These are phyloP conservation scores for Melikaiella ostensackeni DNA, from an alignment of 2,888 invertebrate genomes.

Conservation along the genomic window DNA sequence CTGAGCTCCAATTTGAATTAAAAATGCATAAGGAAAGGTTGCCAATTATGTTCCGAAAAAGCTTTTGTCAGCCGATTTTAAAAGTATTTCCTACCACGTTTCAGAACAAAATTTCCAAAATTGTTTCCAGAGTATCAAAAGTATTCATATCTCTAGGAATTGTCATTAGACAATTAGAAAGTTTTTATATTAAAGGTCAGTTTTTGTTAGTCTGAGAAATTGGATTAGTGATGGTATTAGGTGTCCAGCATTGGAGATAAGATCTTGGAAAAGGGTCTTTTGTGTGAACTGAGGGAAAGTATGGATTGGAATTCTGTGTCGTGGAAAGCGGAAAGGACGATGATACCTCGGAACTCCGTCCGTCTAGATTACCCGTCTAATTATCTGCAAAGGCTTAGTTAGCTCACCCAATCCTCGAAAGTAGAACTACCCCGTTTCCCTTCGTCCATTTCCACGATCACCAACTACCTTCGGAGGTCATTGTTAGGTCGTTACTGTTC, in stretches of 20 bases:
- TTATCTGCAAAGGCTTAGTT: slow-evolving; percentile 70
- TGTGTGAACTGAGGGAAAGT: slow-evolving; percentile 44
- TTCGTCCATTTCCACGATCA: slow-evolving; percentile 59
- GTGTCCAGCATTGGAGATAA: not conserved
- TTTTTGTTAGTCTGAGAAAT: not conserved
- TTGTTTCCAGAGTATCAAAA: too few species aligned
- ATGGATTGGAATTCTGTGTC: slow-evolving; percentile 40
- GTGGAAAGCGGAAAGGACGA: slow-evolving; percentile 54
- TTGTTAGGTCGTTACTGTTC: slow-evolving; percentile 75
- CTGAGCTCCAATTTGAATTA: too few species aligned
- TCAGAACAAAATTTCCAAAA: too few species aligned
- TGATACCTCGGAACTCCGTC: slow-evolving; percentile 54
- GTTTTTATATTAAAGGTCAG: not conserved
- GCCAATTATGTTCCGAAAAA: too few species aligned
- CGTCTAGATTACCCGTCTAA: slow-evolving; percentile 74
- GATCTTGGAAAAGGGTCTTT: slow-evolving; percentile 11
- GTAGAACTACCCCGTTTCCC: slow-evolving; percentile 66
- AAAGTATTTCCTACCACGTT: too few species aligned
- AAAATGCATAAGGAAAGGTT: too few species aligned
- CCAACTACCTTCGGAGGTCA: slow-evolving; percentile 67
- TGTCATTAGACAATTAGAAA: too few species aligned
- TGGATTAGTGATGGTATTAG: not conserved
- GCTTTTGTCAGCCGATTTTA: too few species aligned
- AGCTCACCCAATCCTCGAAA: slow-evolving; percentile 63
- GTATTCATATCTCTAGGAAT: too few species aligned